Evolutionary conservation across 2,888 invertebrate genomes (phyloP).

Genomic region (Lepidonotus clava): DNA sequence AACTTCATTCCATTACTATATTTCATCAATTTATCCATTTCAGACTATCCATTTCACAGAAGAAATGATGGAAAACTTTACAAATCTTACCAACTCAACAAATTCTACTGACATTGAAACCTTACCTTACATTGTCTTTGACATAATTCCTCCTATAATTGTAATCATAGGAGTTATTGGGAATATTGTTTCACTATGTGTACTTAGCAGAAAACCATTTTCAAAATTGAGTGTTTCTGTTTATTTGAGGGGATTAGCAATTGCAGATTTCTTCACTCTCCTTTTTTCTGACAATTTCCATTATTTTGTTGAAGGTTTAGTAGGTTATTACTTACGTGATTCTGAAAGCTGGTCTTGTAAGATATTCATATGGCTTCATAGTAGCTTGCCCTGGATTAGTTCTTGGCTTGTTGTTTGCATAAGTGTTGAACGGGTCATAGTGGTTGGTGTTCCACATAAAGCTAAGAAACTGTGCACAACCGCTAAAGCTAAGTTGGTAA

Average conservation of each 20-base stretch:
- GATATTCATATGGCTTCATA: not conserved
- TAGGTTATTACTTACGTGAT: not conserved
- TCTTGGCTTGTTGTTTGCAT: not conserved
- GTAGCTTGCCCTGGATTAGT: not conserved
- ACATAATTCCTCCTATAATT: not conserved
- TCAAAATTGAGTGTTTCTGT: not conserved
- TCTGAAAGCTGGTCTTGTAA: not conserved
- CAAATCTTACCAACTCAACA: no score
- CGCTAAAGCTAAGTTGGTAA: not conserved
- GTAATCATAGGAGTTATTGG: not conserved
- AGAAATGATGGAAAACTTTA: no score
- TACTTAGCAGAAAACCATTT: not conserved
- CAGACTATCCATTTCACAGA: no score
- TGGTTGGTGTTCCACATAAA: not conserved
- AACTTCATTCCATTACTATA: no score
- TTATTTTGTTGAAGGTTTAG: not conserved
- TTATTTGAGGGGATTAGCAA: not conserved
- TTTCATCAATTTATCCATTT: no score
- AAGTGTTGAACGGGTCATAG: constrained; percentile 1
- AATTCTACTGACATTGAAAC: no score
- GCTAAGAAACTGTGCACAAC: not conserved
- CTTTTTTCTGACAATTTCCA: not conserved
- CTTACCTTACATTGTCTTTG: no score
- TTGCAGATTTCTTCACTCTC: not conserved
- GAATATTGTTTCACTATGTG: not conserved